A percentile compares a stretch with the other conserved stretches of the same genome.
Conservation (phyloP, 2,888 invertebrate genomes). For the Dynastes grantii region DNA sequence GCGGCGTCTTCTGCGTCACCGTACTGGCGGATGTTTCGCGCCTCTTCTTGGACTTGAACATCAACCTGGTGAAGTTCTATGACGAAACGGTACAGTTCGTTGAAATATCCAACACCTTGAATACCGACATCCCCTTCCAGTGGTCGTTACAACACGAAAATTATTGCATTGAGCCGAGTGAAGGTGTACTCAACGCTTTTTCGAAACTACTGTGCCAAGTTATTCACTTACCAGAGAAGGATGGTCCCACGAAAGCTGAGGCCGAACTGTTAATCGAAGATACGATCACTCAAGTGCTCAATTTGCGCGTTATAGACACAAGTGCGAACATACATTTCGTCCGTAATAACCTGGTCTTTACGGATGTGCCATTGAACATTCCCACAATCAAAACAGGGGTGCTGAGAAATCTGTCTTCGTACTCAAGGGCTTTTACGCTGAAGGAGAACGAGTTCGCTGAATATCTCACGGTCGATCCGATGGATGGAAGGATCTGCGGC, state of each 20-base stretch:
- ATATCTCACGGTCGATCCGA: neutral
- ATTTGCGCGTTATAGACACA: neutral
- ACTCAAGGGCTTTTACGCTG: neutral
- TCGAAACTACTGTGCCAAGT: neutral
- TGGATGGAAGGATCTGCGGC: neutral
- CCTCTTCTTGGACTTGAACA: neutral
- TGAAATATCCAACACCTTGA: conserved; percentile 11
- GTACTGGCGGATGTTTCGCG: conserved; percentile 15
- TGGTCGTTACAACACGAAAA: conserved; percentile 8
- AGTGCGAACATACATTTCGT: neutral
- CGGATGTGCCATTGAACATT: neutral
- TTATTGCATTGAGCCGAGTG: neutral
- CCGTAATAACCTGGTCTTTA: neutral
- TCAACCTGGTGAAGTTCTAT: neutral
- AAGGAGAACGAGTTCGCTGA: neutral
- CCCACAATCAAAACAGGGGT: neutral
- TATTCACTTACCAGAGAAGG: neutral
- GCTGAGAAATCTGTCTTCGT: neutral
- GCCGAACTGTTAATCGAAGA: neutral
- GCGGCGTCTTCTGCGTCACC: conserved; percentile 15
- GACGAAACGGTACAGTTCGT: neutral
- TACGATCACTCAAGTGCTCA: neutral
- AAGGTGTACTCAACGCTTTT: conserved; percentile 5
- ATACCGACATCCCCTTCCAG: neutral
- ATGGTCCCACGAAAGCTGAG: neutral